Percentiles rank a stretch among this genome's conserved stretches.
Evolutionary conservation across 2,113 vertebrate genomes (phyloP).

Genomic region (Aegotheles bennettii): DNA sequence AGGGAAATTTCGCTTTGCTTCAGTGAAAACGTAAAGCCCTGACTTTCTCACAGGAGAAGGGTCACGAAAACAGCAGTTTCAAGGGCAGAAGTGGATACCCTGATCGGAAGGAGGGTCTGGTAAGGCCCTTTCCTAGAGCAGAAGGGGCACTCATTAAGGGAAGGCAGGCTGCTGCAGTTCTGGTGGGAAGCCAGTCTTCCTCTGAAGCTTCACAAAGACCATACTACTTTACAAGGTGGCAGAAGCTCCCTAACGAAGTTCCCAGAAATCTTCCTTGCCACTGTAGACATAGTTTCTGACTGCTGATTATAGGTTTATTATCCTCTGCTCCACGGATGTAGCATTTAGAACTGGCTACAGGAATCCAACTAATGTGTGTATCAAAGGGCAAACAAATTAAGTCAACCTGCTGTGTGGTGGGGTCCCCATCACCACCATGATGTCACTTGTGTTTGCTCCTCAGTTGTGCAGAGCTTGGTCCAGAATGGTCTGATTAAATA

Average conservation of each 20-base stretch:
- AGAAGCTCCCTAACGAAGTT: neutral
- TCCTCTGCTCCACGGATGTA: neutral
- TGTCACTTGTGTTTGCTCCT: neutral
- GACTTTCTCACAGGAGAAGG: neutral
- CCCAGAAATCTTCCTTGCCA: neutral
- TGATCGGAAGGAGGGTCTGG: fast-evolving
- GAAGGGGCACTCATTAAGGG: neutral
- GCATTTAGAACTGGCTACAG: neutral
- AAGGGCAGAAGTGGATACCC: neutral
- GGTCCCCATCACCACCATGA: neutral
- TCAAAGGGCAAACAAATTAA: neutral
- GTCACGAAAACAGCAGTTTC: neutral
- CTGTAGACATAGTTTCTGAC: neutral
- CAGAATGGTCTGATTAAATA: neutral
- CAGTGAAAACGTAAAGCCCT: neutral
- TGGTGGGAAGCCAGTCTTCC: neutral
- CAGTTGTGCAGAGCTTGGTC: neutral
- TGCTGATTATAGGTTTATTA: neutral
- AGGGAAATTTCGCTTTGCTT: neutral
- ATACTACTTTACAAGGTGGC: neutral
- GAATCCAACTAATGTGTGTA: neutral
- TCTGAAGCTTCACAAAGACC: neutral
- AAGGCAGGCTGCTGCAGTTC: neutral
- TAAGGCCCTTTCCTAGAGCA: neutral
- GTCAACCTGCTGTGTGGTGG: neutral